phyloP scores from a whole-genome alignment of 2,113 vertebrate species.

The Plecotus auritus region DNA sequence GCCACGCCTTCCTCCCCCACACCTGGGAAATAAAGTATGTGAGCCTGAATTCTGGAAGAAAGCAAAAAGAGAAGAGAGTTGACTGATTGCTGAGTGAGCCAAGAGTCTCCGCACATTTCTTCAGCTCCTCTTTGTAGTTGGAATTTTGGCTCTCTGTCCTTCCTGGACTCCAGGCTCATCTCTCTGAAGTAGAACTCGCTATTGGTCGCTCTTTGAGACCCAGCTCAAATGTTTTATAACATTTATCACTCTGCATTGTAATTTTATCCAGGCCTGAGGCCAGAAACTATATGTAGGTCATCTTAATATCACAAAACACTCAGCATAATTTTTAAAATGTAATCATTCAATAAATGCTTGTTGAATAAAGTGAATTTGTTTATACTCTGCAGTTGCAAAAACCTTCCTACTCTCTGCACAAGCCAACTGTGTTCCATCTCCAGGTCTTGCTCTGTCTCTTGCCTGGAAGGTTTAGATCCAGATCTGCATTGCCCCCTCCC shows the following conservation, averaged over 20 bases:
- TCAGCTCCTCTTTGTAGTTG: neutral
- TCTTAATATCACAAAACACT: slow-evolving; percentile 29
- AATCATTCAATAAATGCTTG: slow-evolving; percentile 4
- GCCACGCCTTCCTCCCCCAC: neutral
- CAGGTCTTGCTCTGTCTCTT: neutral
- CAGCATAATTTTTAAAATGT: neutral
- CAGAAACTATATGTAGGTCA: slow-evolving; percentile 22
- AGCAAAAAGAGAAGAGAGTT: neutral
- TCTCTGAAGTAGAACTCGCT: slow-evolving; percentile 1
- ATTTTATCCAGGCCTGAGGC: neutral
- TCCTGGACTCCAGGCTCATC: neutral
- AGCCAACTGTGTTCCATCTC: neutral
- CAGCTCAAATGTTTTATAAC: neutral
- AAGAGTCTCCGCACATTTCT: neutral
- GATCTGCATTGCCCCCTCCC: neutral
- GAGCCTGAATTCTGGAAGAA: neutral
- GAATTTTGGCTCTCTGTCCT: neutral
- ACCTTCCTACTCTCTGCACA: neutral
- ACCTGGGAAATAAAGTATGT: neutral
- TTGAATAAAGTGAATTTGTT: neutral
- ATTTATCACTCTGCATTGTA: neutral
- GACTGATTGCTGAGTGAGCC: neutral
- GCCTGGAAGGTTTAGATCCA: neutral
- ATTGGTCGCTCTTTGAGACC: neutral
- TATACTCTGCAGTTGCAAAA: neutral